Conservation (phyloP, 2,888 invertebrate species). For the Platycnemis pennipes region DNA sequence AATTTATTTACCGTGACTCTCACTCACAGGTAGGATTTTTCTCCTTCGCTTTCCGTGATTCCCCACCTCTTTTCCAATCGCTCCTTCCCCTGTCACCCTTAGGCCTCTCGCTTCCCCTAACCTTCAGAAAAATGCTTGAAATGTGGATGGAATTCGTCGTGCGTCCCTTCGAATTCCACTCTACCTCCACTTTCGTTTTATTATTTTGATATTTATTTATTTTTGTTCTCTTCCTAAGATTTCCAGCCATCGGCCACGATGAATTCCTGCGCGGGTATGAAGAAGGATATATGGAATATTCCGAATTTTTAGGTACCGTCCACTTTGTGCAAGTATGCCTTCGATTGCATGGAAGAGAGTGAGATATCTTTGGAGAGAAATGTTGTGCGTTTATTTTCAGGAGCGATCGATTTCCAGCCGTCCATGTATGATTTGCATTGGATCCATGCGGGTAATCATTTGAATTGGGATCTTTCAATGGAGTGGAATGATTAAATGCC, state of each 20-base stretch:
- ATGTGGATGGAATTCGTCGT: background rate
- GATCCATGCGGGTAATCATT: conserved; percentile 21
- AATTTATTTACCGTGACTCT: too few species aligned
- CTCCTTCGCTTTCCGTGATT: background rate
- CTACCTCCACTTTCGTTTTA: background rate
- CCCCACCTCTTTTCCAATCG: background rate
- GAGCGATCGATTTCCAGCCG: background rate
- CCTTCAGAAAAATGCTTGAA: background rate
- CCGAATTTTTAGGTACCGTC: background rate
- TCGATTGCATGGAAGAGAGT: background rate
- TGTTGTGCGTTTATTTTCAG: background rate
- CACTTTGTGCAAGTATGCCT: background rate
- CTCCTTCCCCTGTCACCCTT: background rate
- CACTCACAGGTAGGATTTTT: too few species aligned
- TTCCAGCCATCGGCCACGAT: background rate
- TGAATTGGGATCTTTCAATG: background rate
- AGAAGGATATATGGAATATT: background rate
- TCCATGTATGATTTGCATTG: background rate
- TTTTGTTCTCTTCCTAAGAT: background rate
- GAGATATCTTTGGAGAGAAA: background rate
- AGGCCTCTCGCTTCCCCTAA: background rate
- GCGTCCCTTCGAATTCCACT: background rate
- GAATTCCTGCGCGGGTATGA: background rate
- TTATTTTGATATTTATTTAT: background rate
- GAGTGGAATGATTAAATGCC: background rate